Conservation (phyloP, 2,888 invertebrate genomes). For the Metallyticus violacea region DNA sequence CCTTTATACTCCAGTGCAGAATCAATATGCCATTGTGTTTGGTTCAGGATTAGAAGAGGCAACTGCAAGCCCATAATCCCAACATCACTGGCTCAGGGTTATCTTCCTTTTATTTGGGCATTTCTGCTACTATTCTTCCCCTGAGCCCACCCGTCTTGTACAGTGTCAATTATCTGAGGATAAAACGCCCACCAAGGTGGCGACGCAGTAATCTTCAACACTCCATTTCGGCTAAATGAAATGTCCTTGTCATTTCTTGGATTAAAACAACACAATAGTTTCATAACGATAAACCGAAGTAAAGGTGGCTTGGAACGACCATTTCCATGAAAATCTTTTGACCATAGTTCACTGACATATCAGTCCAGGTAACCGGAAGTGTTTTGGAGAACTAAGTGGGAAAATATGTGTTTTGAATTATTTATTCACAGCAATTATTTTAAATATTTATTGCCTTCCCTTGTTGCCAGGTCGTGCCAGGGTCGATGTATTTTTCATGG, state of each 20-base stretch:
- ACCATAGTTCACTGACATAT: too few species aligned
- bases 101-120: neutral
- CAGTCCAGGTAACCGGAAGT: too few species aligned
- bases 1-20: neutral
- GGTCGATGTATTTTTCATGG: too few species aligned
- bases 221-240: neutral
- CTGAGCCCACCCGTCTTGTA: neutral
- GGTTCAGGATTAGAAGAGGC: neutral
- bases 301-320: neutral
- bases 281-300: neutral
- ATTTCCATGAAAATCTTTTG: too few species aligned
- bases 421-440: too few species aligned
- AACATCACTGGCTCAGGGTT: neutral
- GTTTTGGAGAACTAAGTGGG: too few species aligned
- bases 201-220: neutral
- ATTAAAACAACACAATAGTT: neutral
- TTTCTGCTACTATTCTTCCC: neutral
- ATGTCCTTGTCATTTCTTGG: neutral
- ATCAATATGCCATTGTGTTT: neutral
- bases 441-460: too few species aligned
- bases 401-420: too few species aligned
- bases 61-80: neutral
- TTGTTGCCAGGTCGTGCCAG: too few species aligned
- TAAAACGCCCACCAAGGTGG: neutral
- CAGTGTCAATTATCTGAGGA: neutral